phyloP scores from a whole-genome alignment of 2,888 invertebrate genomes.

The Mimas tiliae region DNA sequence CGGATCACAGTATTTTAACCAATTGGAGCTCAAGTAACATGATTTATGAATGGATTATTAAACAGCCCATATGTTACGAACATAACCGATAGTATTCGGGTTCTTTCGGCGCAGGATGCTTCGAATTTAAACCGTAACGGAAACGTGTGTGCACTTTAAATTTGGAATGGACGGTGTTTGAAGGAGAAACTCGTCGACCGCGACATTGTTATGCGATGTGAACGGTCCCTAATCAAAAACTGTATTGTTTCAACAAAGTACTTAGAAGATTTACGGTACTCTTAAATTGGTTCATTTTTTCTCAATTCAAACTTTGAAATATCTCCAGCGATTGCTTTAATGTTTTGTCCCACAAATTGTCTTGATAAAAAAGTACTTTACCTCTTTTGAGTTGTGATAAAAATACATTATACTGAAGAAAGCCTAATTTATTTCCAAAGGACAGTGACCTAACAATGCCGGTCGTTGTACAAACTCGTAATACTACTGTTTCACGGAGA shows the following conservation, averaged over 20 bases:
- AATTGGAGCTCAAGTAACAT: conserved; percentile 2
- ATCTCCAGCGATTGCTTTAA: not conserved
- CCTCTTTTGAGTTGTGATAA: not conserved
- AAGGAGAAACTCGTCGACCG: conserved; percentile 26
- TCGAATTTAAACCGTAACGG: conserved; percentile 33
- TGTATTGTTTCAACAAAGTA: not conserved
- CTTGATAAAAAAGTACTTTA: not conserved
- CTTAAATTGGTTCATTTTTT: not conserved
- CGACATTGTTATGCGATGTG: conserved; percentile 18
- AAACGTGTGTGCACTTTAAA: conserved; percentile 28
- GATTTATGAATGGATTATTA: conserved; percentile 18
- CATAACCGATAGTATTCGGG: not conserved
- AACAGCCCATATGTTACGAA: conserved; percentile 17
- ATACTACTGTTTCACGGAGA: no score
- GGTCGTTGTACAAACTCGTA: not conserved
- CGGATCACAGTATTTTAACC: not conserved
- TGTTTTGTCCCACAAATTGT: not conserved
- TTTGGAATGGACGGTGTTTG: conserved; percentile 27
- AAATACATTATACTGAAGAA: not conserved
- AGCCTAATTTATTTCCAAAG: not conserved
- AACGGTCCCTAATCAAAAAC: conserved; percentile 3
- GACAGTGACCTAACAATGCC: not conserved
- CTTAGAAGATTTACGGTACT: not conserved
- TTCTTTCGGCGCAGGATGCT: conserved; percentile 35
- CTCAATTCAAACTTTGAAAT: not conserved